A percentile compares a stretch with the other conserved stretches of the same genome.
Conservation (phyloP, 1,140 invertebrate species). For the Globodera rostochiensis region DNA sequence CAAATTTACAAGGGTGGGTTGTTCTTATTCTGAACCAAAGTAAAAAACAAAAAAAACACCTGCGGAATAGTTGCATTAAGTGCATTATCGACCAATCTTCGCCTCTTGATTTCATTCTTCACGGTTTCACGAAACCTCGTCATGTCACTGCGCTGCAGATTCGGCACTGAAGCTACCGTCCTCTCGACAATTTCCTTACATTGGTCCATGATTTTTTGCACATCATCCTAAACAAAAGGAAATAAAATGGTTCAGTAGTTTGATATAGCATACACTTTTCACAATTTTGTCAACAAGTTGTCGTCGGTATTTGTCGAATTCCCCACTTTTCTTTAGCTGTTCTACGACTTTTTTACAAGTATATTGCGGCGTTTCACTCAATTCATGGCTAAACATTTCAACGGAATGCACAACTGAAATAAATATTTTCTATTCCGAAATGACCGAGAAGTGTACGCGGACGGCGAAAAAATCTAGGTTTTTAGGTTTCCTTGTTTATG, state of each 20-base stretch:
- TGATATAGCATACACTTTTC: slow-evolving; percentile 6
- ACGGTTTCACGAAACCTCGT: not conserved
- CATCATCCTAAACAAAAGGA: slow-evolving; percentile 5
- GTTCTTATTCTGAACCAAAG: not conserved
- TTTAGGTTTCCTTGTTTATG: too few species aligned
- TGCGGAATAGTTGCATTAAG: not conserved
- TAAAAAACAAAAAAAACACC: too few species aligned
- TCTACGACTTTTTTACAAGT: not conserved
- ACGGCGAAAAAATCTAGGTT: too few species aligned
- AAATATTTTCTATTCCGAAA: too few species aligned
- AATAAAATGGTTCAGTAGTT: not conserved
- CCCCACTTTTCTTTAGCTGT: slow-evolving; percentile 19
- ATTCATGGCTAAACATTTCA: too few species aligned
- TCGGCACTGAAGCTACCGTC: not conserved
- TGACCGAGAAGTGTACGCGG: too few species aligned
- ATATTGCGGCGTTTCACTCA: too few species aligned
- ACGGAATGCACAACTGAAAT: too few species aligned
- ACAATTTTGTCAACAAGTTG: slow-evolving; percentile 9
- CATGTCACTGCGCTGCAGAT: slow-evolving; percentile 4
- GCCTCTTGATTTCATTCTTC: slow-evolving; percentile 12
- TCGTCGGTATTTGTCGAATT: slow-evolving; percentile 21
- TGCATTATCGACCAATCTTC: slow-evolving; percentile 18
- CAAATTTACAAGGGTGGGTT: not conserved
- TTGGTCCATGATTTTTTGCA: slow-evolving; percentile 4
- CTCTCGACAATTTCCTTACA: not conserved